phyloP scores from a whole-genome alignment of 64 coral and sea anemone genomes.

The Montipora foliosa region DNA sequence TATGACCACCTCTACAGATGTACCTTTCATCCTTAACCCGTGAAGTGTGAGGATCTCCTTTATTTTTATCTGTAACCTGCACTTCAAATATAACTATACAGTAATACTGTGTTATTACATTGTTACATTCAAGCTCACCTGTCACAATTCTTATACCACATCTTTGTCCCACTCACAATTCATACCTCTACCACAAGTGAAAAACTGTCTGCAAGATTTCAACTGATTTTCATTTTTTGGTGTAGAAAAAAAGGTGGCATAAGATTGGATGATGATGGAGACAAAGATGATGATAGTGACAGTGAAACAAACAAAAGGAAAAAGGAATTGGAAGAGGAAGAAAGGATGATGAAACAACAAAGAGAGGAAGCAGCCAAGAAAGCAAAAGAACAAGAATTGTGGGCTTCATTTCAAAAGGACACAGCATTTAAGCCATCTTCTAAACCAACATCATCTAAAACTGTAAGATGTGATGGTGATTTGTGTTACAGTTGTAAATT shows the following conservation, averaged over 20 bases:
- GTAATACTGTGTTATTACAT: too few relatives aligned
- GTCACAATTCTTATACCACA: too few relatives aligned
- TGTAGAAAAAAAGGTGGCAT: constrained; percentile 78
- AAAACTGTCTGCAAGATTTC: neutral
- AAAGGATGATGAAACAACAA: constrained; percentile 28
- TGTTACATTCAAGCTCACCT: too few relatives aligned
- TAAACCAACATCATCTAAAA: constrained; percentile 15
- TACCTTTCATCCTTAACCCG: too few relatives aligned
- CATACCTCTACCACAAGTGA: neutral
- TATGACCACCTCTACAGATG: too few relatives aligned
- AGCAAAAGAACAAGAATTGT: constrained; percentile 67
- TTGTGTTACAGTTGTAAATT: neutral
- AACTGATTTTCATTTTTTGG: neutral
- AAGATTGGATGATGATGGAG: constrained; percentile 53
- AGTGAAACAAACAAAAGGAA: constrained; percentile 11
- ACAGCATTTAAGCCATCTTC: constrained; percentile 42
- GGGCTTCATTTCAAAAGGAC: constrained; percentile 84
- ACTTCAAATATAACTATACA: too few relatives aligned
- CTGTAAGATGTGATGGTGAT: neutral
- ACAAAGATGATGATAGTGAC: constrained; percentile 36
- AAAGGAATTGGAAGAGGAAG: constrained; percentile 34
- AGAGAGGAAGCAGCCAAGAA: constrained; percentile 63
- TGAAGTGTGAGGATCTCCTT: too few relatives aligned
- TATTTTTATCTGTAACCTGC: too few relatives aligned
- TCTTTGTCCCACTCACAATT: neutral